A percentile compares a stretch with the other conserved stretches of the same genome.
Evolutionary conservation across 2,797 vertebrate genomes (phyloP).

Genomic region (Fistularia commersonii): DNA sequence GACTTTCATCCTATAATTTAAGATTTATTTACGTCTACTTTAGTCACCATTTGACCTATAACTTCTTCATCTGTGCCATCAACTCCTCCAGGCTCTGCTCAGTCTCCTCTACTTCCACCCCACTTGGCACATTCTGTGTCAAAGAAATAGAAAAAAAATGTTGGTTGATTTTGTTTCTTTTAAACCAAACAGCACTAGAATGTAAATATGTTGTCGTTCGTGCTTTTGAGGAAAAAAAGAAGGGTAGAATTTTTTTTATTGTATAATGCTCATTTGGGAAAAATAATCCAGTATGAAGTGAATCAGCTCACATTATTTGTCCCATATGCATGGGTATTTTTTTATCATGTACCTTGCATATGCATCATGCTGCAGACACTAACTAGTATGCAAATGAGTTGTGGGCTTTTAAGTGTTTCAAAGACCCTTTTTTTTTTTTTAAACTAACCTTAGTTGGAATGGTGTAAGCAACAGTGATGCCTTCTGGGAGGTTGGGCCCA

Average conservation of each 20-base stretch:
- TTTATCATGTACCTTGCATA: not conserved
- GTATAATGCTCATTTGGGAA: too few species aligned
- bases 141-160: slow-evolving; percentile 21
- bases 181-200: too few species aligned
- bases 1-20: not conserved
- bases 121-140: slow-evolving; percentile 61
- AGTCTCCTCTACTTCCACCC: slow-evolving; percentile 79
- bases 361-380: not conserved
- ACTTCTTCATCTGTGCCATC: slow-evolving; percentile 92
- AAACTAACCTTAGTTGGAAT: slow-evolving; percentile 83
- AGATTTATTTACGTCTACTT: slow-evolving; percentile 4
- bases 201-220: too few species aligned
- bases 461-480: slow-evolving; percentile 95
- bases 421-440: too few species aligned
- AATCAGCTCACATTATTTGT: too few species aligned
- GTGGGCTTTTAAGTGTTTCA: not conserved
- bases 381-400: not conserved
- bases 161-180: too few species aligned
- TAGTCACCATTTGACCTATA: slow-evolving; percentile 64
- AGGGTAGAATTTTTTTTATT: too few species aligned
- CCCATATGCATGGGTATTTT: too few species aligned
- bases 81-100: slow-evolving; percentile 93
- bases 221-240: too few species aligned
- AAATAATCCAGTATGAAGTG: too few species aligned
- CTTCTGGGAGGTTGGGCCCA: slow-evolving; percentile 86